These are phyloP conservation scores for Oryzias dopingdopingensis DNA, from an alignment of 2,797 vertebrate species.

Conservation along the genomic window DNA sequence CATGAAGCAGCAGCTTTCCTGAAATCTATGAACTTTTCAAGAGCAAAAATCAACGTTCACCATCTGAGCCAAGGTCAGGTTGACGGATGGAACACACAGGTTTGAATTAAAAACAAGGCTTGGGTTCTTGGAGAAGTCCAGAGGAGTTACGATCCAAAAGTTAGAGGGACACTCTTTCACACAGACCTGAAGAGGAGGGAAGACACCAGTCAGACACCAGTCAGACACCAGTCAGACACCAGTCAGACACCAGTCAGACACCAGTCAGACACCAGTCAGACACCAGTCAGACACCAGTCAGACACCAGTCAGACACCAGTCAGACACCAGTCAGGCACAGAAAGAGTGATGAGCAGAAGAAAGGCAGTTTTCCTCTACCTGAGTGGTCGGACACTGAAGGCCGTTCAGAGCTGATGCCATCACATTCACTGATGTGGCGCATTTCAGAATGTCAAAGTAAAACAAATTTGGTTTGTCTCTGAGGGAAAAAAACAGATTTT, in stretches of 20 bases:
- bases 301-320: too few species aligned
- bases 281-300: not conserved
- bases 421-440: conserved; percentile 70
- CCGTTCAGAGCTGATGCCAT: conserved; percentile 73
- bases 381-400: conserved; percentile 85
- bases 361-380: conserved; percentile 68
- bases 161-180: conserved; percentile 75
- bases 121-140: rapidly evolving
- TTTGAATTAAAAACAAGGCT: conserved; percentile 34
- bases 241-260: too few species aligned
- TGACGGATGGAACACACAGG: conserved; percentile 75
- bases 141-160: conserved; percentile 3
- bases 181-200: conserved; percentile 75
- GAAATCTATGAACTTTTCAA: too few species aligned
- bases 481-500: too few species aligned
- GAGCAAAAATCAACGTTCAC: conserved; percentile 44
- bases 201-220: not conserved
- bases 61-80: conserved; percentile 29
- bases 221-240: too few species aligned
- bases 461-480: conserved; percentile 79
- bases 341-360: not conserved
- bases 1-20: too few species aligned
- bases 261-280: not conserved
- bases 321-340: not conserved
- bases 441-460: conserved; percentile 85